Conservation (phyloP, 2,113 vertebrate genomes). For the Kryptolebias marmoratus region DNA sequence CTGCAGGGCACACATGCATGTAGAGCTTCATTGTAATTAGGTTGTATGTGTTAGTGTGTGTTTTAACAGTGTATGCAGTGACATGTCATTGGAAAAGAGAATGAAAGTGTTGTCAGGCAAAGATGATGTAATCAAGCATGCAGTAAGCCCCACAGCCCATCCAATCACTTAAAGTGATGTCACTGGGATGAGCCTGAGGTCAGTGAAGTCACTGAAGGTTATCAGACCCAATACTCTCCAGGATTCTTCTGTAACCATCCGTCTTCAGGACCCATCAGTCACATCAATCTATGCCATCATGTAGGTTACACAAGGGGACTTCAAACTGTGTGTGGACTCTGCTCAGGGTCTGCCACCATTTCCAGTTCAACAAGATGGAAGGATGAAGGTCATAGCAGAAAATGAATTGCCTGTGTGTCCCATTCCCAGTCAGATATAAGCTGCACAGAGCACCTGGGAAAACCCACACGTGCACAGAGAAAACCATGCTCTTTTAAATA, state of each 20-base stretch:
- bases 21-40: background rate
- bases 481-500: no score
- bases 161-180: conserved; percentile 68
- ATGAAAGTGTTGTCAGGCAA: conserved; percentile 20
- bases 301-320: conserved; percentile 39
- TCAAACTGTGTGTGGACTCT: conserved; percentile 36
- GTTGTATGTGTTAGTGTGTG: background rate
- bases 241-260: conserved; percentile 13
- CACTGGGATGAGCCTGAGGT: conserved; percentile 44
- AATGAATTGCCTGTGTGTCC: conserved; percentile 22
- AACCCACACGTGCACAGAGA: no score
- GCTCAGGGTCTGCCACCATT: conserved; percentile 21
- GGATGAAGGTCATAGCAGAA: conserved; percentile 24
- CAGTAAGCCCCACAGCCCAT: conserved; percentile 8
- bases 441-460: no score
- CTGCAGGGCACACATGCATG: background rate
- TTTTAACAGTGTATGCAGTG: conserved; percentile 6
- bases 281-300: conserved; percentile 52
- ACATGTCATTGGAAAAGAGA: conserved; percentile 20
- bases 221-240: conserved; percentile 14
- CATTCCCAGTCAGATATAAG: background rate
- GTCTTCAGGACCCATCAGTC: conserved; percentile 32
- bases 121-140: conserved; percentile 21
- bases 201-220: conserved; percentile 32
- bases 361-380: conserved; percentile 28